Evolutionary conservation across 2,113 vertebrate species (phyloP).

Genomic region (Tachycineta bicolor): DNA sequence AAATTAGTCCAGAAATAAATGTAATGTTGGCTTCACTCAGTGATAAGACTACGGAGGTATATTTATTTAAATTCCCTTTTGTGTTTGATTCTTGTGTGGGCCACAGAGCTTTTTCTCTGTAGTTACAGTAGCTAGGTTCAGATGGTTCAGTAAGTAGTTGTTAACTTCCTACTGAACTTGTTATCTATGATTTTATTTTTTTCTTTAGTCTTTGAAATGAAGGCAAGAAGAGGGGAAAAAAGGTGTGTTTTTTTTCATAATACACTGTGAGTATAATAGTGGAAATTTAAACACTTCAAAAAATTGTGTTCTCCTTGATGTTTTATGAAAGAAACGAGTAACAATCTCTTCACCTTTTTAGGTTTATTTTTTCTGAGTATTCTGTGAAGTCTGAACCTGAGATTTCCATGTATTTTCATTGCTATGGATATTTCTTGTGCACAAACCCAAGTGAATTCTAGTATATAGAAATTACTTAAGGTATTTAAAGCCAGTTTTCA

Average conservation of each 20-base stretch:
- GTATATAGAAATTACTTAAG: neutral
- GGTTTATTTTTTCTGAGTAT: neutral
- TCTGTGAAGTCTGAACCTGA: neutral
- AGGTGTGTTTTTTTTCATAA: neutral
- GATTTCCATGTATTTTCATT: neutral
- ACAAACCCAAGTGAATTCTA: neutral
- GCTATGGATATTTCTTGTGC: neutral
- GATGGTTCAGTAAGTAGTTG: neutral
- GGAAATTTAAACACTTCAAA: neutral
- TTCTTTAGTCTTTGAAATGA: neutral
- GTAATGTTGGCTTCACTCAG: neutral
- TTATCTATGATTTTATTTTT: neutral
- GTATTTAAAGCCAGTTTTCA: neutral
- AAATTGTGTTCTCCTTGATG: neutral
- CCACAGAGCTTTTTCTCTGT: neutral
- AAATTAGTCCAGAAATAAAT: neutral
- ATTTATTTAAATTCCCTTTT: constrained; percentile 11
- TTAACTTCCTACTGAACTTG: neutral
- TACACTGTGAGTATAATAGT: neutral
- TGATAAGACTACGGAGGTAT: neutral
- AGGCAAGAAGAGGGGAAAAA: neutral
- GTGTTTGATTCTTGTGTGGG: constrained; percentile 8
- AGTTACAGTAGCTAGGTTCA: constrained; percentile 18
- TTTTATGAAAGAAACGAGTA: neutral
- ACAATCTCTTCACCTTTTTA: neutral